Conservation (phyloP, 2,113 vertebrate species). For the Amazona guildingii region DNA sequence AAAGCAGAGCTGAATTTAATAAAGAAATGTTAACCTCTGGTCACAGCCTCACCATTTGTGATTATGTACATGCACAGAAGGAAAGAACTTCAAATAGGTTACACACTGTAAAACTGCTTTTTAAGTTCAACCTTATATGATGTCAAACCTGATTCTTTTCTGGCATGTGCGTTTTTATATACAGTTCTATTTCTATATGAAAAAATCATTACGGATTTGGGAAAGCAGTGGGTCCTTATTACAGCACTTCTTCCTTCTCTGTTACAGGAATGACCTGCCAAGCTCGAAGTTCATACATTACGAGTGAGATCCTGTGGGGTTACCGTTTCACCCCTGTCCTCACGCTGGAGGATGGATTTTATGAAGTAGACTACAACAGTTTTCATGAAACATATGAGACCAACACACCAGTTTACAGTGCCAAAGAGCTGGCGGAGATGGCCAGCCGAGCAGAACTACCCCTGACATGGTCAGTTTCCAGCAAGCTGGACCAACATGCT, state of each 20-base stretch:
- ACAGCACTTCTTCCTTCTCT: conserved; percentile 4
- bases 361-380: conserved; percentile 98
- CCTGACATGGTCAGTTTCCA: conserved; percentile 92
- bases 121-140: background rate
- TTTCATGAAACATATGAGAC: conserved; percentile 97
- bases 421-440: conserved; percentile 90
- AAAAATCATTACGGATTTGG: background rate
- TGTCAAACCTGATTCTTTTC: background rate
- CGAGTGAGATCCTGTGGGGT: conserved; percentile 97
- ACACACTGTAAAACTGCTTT: background rate
- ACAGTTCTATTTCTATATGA: background rate
- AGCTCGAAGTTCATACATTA: conserved; percentile 93
- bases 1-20: background rate
- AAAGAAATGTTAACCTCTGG: background rate
- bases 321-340: conserved; percentile 96
- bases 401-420: conserved; percentile 91
- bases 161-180: background rate
- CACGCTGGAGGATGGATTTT: conserved; percentile 96
- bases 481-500: conserved; percentile 91
- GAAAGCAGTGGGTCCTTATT: background rate
- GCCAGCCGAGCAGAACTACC: conserved; percentile 83
- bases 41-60: background rate
- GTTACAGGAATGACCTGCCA: conserved; percentile 97
- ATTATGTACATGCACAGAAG: background rate
- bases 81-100: background rate